Conservation (phyloP, 2,113 vertebrate genomes). For the Myotis yumanensis region DNA sequence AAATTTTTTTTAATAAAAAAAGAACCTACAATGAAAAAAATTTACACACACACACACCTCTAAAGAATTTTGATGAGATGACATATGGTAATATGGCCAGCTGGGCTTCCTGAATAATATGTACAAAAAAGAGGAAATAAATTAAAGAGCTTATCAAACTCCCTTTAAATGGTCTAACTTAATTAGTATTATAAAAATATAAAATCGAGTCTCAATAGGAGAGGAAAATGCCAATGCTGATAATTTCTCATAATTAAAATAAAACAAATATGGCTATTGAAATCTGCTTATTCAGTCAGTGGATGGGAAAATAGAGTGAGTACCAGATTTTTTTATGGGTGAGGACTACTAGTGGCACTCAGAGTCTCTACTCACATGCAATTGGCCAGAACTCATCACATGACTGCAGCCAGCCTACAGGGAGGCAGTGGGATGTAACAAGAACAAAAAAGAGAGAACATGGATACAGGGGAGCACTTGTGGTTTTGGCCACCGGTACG, state of each 20-base stretch:
- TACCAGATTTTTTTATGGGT: background rate
- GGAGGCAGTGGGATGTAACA: background rate
- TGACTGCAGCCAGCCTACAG: background rate
- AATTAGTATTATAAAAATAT: background rate
- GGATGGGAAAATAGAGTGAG: background rate
- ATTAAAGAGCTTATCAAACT: background rate
- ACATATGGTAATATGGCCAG: background rate
- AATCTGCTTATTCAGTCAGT: background rate
- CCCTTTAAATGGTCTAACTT: background rate
- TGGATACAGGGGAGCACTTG: background rate
- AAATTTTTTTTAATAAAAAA: background rate
- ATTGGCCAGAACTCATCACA: background rate
- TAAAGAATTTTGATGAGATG: background rate
- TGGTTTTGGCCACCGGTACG: background rate
- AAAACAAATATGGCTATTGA: background rate
- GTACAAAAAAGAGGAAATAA: background rate
- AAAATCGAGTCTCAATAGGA: background rate
- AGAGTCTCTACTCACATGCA: background rate
- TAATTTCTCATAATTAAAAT: conserved; percentile 3
- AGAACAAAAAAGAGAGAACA: background rate
- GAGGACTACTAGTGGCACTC: background rate
- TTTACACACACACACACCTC: background rate
- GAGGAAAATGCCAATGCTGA: background rate
- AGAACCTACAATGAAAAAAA: background rate
- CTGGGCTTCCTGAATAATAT: background rate